A percentile compares a stretch with the other conserved stretches of the same genome.
These are phyloP conservation scores for Pocillopora damicornis DNA, from an alignment of 64 coral and sea anemone genomes.

Conservation along the genomic window DNA sequence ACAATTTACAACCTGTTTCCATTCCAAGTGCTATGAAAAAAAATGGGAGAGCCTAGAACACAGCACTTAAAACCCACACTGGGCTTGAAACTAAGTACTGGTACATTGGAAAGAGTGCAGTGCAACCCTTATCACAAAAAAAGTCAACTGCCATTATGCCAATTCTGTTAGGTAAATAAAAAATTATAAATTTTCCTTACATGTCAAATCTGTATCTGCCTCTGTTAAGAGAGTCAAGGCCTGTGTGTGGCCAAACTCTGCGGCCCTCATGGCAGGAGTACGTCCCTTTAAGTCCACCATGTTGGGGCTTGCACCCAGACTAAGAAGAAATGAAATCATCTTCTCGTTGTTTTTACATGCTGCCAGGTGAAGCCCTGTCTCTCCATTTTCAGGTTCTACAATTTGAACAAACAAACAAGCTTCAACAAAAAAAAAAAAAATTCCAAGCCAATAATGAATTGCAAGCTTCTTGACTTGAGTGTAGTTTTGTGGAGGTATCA, in stretches of 20 bases:
- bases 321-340: slow-evolving; percentile 84
- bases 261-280: slow-evolving; percentile 85
- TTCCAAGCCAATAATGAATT: neutral
- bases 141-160: too few relatives aligned
- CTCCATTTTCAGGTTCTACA: slow-evolving; percentile 86
- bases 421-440: neutral
- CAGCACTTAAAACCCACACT: too few relatives aligned
- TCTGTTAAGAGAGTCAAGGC: slow-evolving; percentile 68
- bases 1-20: too few relatives aligned
- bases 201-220: slow-evolving; percentile 78
- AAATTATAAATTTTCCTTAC: slow-evolving; percentile 28
- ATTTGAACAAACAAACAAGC: neutral
- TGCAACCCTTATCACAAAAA: too few relatives aligned
- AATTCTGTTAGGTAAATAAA: neutral
- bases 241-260: slow-evolving; percentile 93
- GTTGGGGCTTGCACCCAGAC: slow-evolving; percentile 89
- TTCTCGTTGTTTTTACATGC: slow-evolving; percentile 98
- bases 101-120: too few relatives aligned
- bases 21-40: too few relatives aligned
- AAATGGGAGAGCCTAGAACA: too few relatives aligned
- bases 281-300: slow-evolving; percentile 82
- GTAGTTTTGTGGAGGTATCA: neutral
- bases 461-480: neutral
- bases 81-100: too few relatives aligned
- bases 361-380: slow-evolving; percentile 92